Percentiles rank a stretch among this genome's conserved stretches.
phyloP scores from a whole-genome alignment of 2,113 vertebrate genomes.

The Labeo catla region DNA sequence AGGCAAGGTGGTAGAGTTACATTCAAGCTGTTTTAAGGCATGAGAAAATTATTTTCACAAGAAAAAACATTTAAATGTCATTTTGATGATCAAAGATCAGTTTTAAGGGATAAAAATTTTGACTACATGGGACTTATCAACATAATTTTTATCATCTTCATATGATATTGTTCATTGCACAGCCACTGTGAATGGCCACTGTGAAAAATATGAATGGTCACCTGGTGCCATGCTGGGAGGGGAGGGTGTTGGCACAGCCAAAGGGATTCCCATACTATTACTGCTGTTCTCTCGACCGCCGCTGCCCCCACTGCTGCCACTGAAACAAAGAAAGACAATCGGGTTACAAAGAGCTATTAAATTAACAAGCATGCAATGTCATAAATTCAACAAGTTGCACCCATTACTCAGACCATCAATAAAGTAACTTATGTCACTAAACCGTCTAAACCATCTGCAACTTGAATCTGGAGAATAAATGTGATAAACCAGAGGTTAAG shows the following conservation, averaged over 20 bases:
- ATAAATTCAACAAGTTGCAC: background rate
- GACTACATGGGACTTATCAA: too few species aligned
- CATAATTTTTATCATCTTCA: too few species aligned
- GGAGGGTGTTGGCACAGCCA: slow-evolving; percentile 96
- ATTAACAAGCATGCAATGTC: background rate
- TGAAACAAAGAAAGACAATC: slow-evolving; percentile 55
- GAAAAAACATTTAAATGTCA: too few species aligned
- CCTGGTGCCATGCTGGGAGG: slow-evolving; percentile 93
- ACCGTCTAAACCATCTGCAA: background rate
- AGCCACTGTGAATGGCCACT: background rate
- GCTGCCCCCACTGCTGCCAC: slow-evolving; percentile 95
- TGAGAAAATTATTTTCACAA: too few species aligned
- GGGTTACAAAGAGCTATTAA: background rate
- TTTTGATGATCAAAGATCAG: too few species aligned
- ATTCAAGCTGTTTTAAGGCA: too few species aligned
- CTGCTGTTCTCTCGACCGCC: slow-evolving; percentile 95
- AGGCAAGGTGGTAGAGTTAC: too few species aligned
- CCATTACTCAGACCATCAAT: background rate
- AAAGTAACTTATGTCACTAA: background rate
- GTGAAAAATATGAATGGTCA: slow-evolving; percentile 53
- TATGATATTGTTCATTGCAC: background rate
- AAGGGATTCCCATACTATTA: slow-evolving; percentile 90
- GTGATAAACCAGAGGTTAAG: background rate
- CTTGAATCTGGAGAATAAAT: background rate
- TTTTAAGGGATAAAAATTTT: too few species aligned